These are phyloP conservation scores for Pilophorus perplexus DNA, from an alignment of 2,888 invertebrate species.

Conservation along the genomic window DNA sequence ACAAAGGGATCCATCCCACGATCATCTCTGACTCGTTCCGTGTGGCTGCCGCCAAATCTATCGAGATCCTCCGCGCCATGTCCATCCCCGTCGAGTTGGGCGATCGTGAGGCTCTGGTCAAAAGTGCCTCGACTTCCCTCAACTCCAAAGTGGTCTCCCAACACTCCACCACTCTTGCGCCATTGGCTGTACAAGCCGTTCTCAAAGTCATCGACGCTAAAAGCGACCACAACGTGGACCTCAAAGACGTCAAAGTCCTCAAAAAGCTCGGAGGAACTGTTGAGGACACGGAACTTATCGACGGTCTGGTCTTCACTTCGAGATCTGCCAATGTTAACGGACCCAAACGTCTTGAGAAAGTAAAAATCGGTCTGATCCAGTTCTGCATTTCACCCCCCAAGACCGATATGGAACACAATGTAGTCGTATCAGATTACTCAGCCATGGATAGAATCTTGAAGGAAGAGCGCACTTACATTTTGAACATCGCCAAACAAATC, in stretches of 20 bases:
- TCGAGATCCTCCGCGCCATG: constrained; percentile 77
- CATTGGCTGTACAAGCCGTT: constrained; percentile 96
- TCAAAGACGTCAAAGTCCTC: constrained; percentile 95
- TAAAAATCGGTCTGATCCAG: constrained; percentile 97
- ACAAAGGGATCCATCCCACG: constrained; percentile 95
- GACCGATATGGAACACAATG: constrained; percentile 97
- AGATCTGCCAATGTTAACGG: constrained; percentile 86
- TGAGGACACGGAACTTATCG: constrained; percentile 93
- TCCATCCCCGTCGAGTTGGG: constrained; percentile 79
- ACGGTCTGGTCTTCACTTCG: constrained; percentile 93
- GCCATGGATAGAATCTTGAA: constrained; percentile 98
- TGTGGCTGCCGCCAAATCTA: constrained; percentile 71
- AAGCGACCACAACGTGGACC: constrained; percentile 76
- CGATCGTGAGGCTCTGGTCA: constrained; percentile 82
- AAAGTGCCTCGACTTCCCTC: constrained; percentile 95
- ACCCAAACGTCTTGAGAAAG: constrained; percentile 91
- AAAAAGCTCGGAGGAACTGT: constrained; percentile 95
- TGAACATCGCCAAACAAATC: constrained; percentile 97
- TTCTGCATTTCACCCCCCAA: constrained; percentile 99
- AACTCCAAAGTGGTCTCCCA: constrained; percentile 99
- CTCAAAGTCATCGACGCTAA: constrained; percentile 75
- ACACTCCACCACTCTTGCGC: constrained; percentile 91
- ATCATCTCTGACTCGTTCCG: constrained; percentile 97
- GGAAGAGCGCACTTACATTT: constrained; percentile 95
- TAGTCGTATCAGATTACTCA: constrained; percentile 96